Evolutionary conservation across 1,140 invertebrate species (phyloP).

Genomic region (Samia ricini): DNA sequence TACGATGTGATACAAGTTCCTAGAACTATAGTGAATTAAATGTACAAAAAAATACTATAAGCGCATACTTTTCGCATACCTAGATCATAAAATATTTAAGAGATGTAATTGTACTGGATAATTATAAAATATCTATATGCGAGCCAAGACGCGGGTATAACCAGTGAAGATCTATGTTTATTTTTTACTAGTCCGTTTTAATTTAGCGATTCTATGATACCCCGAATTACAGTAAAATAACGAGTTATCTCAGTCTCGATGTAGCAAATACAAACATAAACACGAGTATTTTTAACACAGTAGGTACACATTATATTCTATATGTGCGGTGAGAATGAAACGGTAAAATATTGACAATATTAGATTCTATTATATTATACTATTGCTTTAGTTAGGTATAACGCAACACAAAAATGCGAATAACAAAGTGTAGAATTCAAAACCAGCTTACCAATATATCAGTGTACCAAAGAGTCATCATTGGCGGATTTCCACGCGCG

Average conservation of each 20-base stretch:
- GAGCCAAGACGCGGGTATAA: no score
- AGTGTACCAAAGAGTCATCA: slow-evolving; percentile 74
- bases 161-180: no score
- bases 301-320: neutral
- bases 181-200: no score
- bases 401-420: neutral
- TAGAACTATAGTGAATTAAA: no score
- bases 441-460: slow-evolving; percentile 65
- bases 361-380: neutral
- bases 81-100: no score
- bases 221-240: neutral
- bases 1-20: no score
- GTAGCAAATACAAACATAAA: neutral
- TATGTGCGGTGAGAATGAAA: neutral
- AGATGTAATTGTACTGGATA: no score
- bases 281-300: neutral
- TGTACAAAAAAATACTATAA: no score
- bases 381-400: neutral
- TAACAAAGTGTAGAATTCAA: neutral
- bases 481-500: slow-evolving; percentile 67
- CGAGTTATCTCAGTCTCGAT: neutral
- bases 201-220: no score
- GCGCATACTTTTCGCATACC: no score
- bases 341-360: neutral
- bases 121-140: no score